phyloP scores from a whole-genome alignment of 2,888 invertebrate genomes.

The Noctua janthe region DNA sequence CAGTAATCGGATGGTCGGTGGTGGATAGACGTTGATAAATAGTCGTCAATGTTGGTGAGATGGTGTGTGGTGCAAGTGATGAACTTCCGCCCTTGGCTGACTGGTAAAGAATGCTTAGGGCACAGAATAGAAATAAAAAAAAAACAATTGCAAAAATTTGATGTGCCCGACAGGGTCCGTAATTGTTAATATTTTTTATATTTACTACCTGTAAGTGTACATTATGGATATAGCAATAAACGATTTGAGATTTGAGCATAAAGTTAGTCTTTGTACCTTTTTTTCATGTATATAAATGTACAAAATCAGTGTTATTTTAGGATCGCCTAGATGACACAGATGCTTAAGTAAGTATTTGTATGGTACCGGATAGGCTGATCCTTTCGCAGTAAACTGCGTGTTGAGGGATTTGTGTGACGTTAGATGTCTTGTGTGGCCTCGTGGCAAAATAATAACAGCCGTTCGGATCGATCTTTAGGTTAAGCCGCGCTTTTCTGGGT shows the following conservation, averaged over 20 bases:
- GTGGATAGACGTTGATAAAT: constrained; percentile 87
- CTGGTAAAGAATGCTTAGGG: not conserved
- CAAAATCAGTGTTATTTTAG: not conserved
- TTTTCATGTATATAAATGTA: not conserved
- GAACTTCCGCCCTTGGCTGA: not conserved
- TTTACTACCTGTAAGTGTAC: no score
- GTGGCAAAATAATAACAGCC: no score
- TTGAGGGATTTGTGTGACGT: not conserved
- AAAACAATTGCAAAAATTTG: no score
- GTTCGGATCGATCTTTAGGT: no score
- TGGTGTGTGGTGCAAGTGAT: constrained; percentile 49
- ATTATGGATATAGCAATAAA: no score
- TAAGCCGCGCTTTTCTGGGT: no score
- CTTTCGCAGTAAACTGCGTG: not conserved
- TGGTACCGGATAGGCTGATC: not conserved
- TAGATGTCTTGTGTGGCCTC: not conserved
- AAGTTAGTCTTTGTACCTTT: not conserved
- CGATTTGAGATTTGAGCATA: no score
- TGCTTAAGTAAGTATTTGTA: not conserved
- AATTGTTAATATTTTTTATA: no score
- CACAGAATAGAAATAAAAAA: no score
- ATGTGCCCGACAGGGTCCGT: no score
- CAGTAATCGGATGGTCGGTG: constrained; percentile 86
- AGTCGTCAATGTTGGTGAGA: constrained; percentile 73
- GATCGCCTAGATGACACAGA: not conserved